Percentiles rank a stretch among this genome's conserved stretches.
phyloP scores from a whole-genome alignment of 2,888 invertebrate genomes.

The Melanophora roralis region DNA sequence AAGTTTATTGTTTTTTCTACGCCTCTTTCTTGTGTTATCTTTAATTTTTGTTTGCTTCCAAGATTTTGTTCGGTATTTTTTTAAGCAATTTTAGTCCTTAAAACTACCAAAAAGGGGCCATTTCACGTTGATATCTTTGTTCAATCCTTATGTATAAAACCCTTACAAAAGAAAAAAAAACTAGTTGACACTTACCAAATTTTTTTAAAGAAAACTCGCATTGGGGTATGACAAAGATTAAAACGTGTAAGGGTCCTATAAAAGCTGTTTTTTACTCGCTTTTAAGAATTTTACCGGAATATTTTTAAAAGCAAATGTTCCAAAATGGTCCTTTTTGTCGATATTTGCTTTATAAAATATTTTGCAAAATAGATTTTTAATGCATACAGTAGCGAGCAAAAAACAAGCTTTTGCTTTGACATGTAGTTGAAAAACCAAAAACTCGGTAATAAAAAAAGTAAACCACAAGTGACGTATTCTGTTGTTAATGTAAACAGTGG shows the following conservation, averaged over 20 bases:
- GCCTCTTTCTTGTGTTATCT: too few species aligned
- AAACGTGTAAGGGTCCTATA: too few species aligned
- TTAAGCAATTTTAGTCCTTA: slow-evolving; percentile 10
- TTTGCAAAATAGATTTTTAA: neutral
- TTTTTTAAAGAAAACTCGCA: too few species aligned
- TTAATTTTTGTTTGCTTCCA: slow-evolving; percentile 2
- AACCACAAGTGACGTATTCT: neutral
- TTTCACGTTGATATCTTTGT: too few species aligned
- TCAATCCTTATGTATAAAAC: too few species aligned
- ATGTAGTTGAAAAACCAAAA: slow-evolving; percentile 5
- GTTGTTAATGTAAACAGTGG: neutral
- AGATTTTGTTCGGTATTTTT: neutral
- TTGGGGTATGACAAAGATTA: too few species aligned
- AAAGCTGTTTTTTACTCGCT: too few species aligned
- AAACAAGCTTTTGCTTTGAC: neutral
- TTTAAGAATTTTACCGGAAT: too few species aligned
- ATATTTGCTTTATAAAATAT: slow-evolving; percentile 8
- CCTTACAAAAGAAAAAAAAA: too few species aligned
- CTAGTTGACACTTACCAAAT: too few species aligned
- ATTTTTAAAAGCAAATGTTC: slow-evolving; percentile 8
- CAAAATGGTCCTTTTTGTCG: slow-evolving; percentile 51
- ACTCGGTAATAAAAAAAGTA: neutral
- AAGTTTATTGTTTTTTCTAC: too few species aligned
- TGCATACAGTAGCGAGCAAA: neutral
- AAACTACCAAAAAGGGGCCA: slow-evolving; percentile 10